Conservation (phyloP, 2,113 vertebrate species). For the Protobothrops mucrosquamatus region DNA sequence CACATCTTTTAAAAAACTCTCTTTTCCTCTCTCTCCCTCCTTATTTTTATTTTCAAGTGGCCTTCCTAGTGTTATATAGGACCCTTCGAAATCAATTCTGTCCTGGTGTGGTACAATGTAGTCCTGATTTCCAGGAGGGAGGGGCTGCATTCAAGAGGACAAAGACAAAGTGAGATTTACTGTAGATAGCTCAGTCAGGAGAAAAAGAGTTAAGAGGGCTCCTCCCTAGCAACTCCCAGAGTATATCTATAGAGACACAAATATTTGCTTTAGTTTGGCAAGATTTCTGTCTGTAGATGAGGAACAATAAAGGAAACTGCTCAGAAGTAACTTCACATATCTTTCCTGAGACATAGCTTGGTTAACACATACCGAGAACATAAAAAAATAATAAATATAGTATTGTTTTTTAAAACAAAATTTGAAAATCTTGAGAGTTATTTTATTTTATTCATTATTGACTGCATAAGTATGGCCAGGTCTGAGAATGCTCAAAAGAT, state of each 20-base stretch:
- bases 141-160: neutral
- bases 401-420: slow-evolving; percentile 11
- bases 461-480: slow-evolving; percentile 7
- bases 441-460: slow-evolving; percentile 21
- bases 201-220: neutral
- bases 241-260: neutral
- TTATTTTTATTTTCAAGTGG: slow-evolving; percentile 21
- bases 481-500: neutral
- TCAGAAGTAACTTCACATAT: no score
- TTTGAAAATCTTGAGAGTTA: slow-evolving; percentile 2
- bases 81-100: slow-evolving; percentile 18
- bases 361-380: neutral
- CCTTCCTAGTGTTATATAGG: neutral
- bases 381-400: neutral
- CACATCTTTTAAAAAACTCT: neutral
- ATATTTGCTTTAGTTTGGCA: no score
- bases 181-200: neutral
- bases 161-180: neutral
- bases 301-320: no score
- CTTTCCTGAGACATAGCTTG: neutral
- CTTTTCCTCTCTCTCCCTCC: neutral
- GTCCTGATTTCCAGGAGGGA: neutral
- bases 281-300: no score
- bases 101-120: neutral
- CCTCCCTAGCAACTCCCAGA: neutral